Evolutionary conservation across 92 coral and sea anemone species (phyloP), one percentile per base, ranked within the genome.

Genomic region (Epizoanthus rinbou): DNA sequence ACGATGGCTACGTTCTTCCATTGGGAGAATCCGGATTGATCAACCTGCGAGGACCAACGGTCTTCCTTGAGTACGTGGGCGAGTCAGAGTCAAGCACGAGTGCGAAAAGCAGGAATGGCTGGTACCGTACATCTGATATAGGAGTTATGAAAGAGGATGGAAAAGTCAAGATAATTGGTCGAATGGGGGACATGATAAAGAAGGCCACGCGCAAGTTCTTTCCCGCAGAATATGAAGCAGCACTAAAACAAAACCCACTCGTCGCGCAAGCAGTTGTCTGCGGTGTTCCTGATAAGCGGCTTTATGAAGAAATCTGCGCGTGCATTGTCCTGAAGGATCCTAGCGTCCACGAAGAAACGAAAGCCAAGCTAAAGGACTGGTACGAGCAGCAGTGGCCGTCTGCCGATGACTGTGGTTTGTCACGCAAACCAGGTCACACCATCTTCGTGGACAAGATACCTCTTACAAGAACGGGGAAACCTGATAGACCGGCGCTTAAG

Each of bases 351-450:
- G 69, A 83, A 10, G 52, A 25, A 19, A 83, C 59, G 53, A 57
- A 63, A 22, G 67, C 54, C 8, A 56, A 83, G 81, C 15, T 83
- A 47, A 69, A 72, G 73, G 57, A 72, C 2, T 83, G 86, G 86
- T 83, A 75, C 70, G 53, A 70, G 43, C 19, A 23, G 22, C 86
- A 57, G 14, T 83, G 86, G 86, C 86, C 86, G 2, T 71, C 72
- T 13, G 62, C 65, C 50, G 68, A 80, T 5, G 86, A 83, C 67
- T 63, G 39, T 5, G 86, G 86, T 3, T 72, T 83, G 81, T 69
- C 79, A 7, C 56, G 74, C 68, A 72, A 70, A 35, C 86, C 86
- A 1, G 64, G 75, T 25, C 72, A 83, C n/a, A 69, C 75, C 21
- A 52, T 83, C 25, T 72, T 63, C 15, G 31, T 83, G 80, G 68